phyloP scores from a whole-genome alignment of 2,113 vertebrate species.

The Sisor rabdophorus region DNA sequence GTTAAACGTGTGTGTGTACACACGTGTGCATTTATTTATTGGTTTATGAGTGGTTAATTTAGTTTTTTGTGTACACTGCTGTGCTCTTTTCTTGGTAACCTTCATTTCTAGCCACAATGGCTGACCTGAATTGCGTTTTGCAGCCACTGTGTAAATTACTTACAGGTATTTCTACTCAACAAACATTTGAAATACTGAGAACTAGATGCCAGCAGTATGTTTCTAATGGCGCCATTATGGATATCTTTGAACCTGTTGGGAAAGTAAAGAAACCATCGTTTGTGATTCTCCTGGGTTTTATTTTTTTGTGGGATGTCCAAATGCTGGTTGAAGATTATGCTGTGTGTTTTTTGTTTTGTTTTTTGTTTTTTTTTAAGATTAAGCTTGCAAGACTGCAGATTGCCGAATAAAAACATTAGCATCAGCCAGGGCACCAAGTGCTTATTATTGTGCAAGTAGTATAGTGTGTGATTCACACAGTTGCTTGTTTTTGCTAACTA shows the following conservation, averaged over 20 bases:
- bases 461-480: constrained; percentile 8
- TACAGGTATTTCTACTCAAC: not conserved
- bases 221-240: not conserved
- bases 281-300: not conserved
- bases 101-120: constrained; percentile 47
- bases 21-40: not conserved
- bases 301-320: not conserved
- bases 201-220: constrained; percentile 47
- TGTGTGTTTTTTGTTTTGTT: not conserved
- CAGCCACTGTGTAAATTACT: constrained; percentile 39
- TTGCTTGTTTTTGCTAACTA: not conserved
- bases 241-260: constrained; percentile 7
- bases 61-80: not conserved
- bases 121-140: constrained; percentile 41
- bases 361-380: not conserved
- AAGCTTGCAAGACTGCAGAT: not conserved
- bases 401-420: not conserved
- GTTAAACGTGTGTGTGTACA: constrained; percentile 1
- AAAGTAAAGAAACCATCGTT: constrained; percentile 5
- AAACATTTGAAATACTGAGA: not conserved
- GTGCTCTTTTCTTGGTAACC: constrained; percentile 1
- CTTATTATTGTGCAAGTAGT: constrained; percentile 20
- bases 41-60: not conserved
- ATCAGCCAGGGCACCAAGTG: not conserved
- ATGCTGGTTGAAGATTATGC: not conserved